Conservation (phyloP, 2,113 vertebrate genomes). For the Sigmodon hispidus region DNA sequence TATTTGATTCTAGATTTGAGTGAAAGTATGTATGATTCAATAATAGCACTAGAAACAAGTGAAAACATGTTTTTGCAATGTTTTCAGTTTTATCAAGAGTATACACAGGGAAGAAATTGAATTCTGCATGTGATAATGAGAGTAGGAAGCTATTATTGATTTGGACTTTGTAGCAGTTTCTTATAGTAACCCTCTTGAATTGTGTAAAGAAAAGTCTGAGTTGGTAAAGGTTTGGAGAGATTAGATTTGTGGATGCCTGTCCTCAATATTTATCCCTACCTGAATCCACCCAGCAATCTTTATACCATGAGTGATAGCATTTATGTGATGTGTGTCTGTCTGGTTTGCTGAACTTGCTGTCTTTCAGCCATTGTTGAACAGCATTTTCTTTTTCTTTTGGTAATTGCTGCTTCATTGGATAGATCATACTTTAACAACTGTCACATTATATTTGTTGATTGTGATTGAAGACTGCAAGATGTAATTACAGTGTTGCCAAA, state of each 20-base stretch:
- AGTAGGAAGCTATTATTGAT: background rate
- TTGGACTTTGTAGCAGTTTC: background rate
- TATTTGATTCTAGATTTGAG: background rate
- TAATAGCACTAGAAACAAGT: background rate
- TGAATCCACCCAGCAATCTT: slow-evolving; percentile 40
- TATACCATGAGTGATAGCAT: slow-evolving; percentile 33
- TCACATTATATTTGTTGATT: background rate
- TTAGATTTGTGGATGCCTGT: slow-evolving; percentile 20
- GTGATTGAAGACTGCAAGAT: background rate
- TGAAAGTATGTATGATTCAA: background rate
- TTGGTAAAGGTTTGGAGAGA: background rate
- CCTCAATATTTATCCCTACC: slow-evolving; percentile 45
- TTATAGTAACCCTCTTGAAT: background rate
- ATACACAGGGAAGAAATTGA: background rate
- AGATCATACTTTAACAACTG: slow-evolving; percentile 26
- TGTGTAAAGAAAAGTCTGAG: slow-evolving; percentile 44
- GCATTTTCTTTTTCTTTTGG: slow-evolving; percentile 23
- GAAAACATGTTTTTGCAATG: slow-evolving; percentile 27
- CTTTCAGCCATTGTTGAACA: slow-evolving; percentile 36
- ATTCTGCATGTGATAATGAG: background rate
- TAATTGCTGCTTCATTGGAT: background rate
- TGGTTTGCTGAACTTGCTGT: slow-evolving; percentile 37
- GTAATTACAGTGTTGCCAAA: background rate
- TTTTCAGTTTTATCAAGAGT: background rate
- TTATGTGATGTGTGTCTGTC: slow-evolving; percentile 25